phyloP scores from a whole-genome alignment of 2,797 vertebrate species.

The Spea hammondii region DNA sequence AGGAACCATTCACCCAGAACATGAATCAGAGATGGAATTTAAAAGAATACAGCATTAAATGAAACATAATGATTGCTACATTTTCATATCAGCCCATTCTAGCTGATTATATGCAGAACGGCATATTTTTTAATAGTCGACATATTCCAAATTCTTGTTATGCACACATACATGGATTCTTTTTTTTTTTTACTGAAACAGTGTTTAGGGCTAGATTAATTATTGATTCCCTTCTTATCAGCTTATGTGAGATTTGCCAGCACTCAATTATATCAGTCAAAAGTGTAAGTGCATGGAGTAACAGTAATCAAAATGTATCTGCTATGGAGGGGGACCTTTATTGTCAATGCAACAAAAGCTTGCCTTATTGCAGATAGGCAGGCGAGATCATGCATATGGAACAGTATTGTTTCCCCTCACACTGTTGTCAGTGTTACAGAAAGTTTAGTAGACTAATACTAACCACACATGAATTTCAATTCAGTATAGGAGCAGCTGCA shows the following conservation, averaged over 20 bases:
- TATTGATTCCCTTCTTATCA: conserved; percentile 41
- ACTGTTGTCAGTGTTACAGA: conserved; percentile 75
- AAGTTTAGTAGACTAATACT: conserved; percentile 78
- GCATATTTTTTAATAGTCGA: not conserved
- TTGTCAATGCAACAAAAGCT: not conserved
- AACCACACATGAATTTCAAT: conserved; percentile 81
- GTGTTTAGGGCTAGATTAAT: conserved; percentile 15
- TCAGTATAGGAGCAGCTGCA: conserved; percentile 79
- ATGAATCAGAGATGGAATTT: conserved; percentile 36
- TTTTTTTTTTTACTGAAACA: not conserved
- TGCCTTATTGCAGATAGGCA: conserved; percentile 47
- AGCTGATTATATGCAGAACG: not conserved
- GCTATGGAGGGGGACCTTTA: not conserved
- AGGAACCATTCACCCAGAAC: not conserved
- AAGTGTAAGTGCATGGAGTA: conserved; percentile 16
- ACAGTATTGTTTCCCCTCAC: conserved; percentile 75
- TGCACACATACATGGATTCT: not conserved
- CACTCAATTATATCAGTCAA: conserved; percentile 30
- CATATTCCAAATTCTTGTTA: not conserved
- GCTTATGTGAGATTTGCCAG: conserved; percentile 44
- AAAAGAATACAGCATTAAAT: conserved; percentile 43
- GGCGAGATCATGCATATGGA: conserved; percentile 68
- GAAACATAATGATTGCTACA: conserved; percentile 39
- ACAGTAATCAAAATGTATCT: not conserved
- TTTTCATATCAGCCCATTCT: conserved; percentile 10